Evolutionary conservation across 2,797 vertebrate genomes (phyloP), one percentile per base, ranked within the genome.

Genomic region (Sebastes minor): DNA sequence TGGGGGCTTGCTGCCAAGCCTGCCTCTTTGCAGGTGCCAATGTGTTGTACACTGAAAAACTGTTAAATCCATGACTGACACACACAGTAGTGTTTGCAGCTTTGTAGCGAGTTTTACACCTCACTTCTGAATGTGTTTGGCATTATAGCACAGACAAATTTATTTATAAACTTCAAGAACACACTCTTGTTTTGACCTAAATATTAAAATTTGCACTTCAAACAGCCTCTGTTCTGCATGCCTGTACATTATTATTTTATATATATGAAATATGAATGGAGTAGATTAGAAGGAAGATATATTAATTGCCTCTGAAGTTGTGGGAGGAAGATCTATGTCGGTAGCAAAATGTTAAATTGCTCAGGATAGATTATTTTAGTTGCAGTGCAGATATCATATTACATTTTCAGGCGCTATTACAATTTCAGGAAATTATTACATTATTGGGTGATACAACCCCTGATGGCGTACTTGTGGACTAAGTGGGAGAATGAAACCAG

Each of bases 1-100:
- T 78, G 49, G 11, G 38, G 88, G 88, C 75, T 64, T 2, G 7
- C 68, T 64, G 87, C 88, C 87, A 89, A 76, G 64, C 46, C 56
- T 61, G 68, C 77, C 80, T 74, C 63, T 80, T 59, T 77, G 71
- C 88, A 91, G 85, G 88, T 93, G 91, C 85, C 84, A 88, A 23
- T 16, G 78, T 71, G 64, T 71, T 69, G 59, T 62, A 56, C 70
- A 71, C 66, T 78, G 61, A 74, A 78, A 77, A 77, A 56, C 53
- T 13, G 83, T 83, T 71, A 46, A 83, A 78, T 74, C 81, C 62
- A 2, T 62, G 71, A 73, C 72, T 73, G 70, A 85, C 83, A 74
- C 61, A 65, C 38, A 63, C 13, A 42, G 57, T 8, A 25, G n/a
- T 63, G 63, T 87, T 73, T 78, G 55, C 56, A 70, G 75, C 63